Base-by-base conservation (phyloP, 2,113 vertebrate species). In the Eulemur rufifrons region DNA sequence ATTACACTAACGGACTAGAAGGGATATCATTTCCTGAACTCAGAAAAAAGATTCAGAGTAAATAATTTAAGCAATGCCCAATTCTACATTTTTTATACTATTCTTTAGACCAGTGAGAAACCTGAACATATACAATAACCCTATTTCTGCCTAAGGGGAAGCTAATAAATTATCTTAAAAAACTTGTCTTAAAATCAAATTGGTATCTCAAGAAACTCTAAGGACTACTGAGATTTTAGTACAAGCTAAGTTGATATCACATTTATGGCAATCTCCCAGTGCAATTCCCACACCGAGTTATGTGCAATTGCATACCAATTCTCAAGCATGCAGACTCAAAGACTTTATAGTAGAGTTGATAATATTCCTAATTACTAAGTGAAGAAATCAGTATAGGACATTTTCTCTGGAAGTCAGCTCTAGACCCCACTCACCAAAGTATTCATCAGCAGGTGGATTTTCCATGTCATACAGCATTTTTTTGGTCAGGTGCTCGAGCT, bases 401-500 rank as follows among this genome's bases (percentile, higher is more conserved):
- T 18, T 86, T 29, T 18, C 20, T 88, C 78, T 5, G 5, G 14
- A 73, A 61, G 32, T 59, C 56, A 64, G 12, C 14, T 11, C 88
- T 42, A 66, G 0, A 4, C 14, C 3, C 39, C n/a, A 97, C 97
- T 99, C 98, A 99, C 99, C 99, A 87, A 99, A 99, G 97, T 99
- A 99, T 1, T 99, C 99, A 95, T 99, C 99, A 2, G 99, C 98
- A 0, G 99, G 99, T 25, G 99, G 99, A 97, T 99, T 99, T 97
- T 99, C 99, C 99, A 99, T 99, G 97, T 99, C 99, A 90, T 99
- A 99, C 90, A 99, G 98, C 99, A 99, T 99, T 99, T 99, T 99
- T 98, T 99, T 99, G 97, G 99, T 99, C 96, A 99, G 99, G 73
- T 99, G 99, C 88, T 99, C 99, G 27, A 99, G 98, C 96, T 99